phyloP scores from a whole-genome alignment of 2,797 vertebrate genomes.

The Mionectes olivaceus region DNA sequence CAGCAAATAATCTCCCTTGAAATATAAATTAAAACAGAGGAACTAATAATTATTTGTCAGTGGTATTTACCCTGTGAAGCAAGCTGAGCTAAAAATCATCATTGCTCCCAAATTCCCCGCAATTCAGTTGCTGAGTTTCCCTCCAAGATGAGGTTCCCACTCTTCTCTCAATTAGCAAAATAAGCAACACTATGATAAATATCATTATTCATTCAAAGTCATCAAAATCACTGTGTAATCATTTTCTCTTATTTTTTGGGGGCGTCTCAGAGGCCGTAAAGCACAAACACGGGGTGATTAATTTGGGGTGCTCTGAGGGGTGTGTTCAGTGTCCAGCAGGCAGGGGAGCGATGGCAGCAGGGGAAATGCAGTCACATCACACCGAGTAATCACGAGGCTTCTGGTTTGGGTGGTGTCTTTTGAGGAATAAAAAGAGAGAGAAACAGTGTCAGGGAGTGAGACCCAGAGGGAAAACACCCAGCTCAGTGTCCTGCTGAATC shows the following conservation, averaged over 20 bases:
- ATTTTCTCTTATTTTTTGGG: constrained; percentile 1
- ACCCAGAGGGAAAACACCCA: neutral
- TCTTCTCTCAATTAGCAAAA: constrained; percentile 82
- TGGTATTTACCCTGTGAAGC: neutral
- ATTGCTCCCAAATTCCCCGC: neutral
- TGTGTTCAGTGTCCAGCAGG: constrained; percentile 61
- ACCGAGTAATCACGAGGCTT: constrained; percentile 8
- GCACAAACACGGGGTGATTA: constrained; percentile 78
- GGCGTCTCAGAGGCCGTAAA: constrained; percentile 74
- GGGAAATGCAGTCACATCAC: constrained; percentile 45
- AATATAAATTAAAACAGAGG: neutral
- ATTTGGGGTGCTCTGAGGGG: constrained; percentile 78
- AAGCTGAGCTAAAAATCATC: neutral
- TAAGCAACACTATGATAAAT: constrained; percentile 83
- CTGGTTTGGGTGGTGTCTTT: neutral
- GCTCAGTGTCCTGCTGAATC: constrained; percentile 39
- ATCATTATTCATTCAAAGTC: constrained; percentile 80
- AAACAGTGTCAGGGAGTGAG: neutral
- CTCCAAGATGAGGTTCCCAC: constrained; percentile 36
- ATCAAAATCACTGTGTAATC: constrained; percentile 72
- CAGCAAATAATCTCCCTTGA: neutral
- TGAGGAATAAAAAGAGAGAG: neutral
- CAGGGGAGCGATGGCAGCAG: constrained; percentile 30
- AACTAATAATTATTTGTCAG: neutral
- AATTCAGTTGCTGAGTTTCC: neutral